Base-by-base conservation (phyloP, 2,113 vertebrate genomes). In the Microcebus lehilahytsara region DNA sequence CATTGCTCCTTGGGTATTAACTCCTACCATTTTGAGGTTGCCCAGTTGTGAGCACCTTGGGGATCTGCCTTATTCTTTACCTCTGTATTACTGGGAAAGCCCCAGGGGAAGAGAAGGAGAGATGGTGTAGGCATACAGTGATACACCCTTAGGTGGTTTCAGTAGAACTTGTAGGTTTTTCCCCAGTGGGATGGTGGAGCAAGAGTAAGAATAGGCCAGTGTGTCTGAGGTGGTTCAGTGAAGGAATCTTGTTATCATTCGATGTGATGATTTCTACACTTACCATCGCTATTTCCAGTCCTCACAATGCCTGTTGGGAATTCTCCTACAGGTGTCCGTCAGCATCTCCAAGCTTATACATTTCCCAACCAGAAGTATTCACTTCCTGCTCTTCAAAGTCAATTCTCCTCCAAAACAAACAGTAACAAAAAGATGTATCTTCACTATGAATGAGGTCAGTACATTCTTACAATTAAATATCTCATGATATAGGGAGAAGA, bases 281-380 rank as follows among this genome's bases (percentile, higher is more conserved):
- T 17, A 34, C 60, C 17, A 9, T 72, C 34, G 10, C 27, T 0
- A 11, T 80, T 75, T 58, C 58, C 37, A 30, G 14, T 32, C 11
- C 62, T 67, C 74, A 30, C 1, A 22, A 2, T 3, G 74, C 17
- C 79, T 66, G 1, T 80, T 22, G 53, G 90, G 19, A 89, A 37
- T 42, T 34, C 77, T 72, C 75, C 81, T 4, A 46, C 6, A 51
- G 42, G 20, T 2, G 1, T 20, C 62, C 79, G 20, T 58, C 7
- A 30, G 49, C 7, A 42, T 84, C 49, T 67, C 16, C 37, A 9
- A 40, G 11, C 56, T 51, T 40, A 22, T 0, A 56, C 0, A 8
- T 32, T 87, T 94, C 85, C 64, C 51, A 88, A 30, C 25, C 71
- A 81, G 40, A 88, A 79, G n/a, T 30, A 58, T 92, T 85, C 27